Percentiles rank a stretch among this genome's conserved stretches.
Conservation (phyloP, 1,140 invertebrate genomes). For the Cydia fagiglandana region DNA sequence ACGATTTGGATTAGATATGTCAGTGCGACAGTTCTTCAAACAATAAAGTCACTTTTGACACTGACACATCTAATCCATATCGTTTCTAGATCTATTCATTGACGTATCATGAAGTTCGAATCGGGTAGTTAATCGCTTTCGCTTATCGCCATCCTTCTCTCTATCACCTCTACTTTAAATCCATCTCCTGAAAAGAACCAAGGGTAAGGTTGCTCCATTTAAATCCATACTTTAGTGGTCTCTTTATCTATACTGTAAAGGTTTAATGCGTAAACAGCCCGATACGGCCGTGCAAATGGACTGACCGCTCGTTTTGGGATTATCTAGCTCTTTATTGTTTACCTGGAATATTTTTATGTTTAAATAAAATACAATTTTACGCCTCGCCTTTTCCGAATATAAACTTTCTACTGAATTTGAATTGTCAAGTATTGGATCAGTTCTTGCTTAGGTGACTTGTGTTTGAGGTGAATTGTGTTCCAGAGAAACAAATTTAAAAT, state of each 20-base stretch:
- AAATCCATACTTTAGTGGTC: conserved; percentile 64
- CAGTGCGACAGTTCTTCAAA: too few relatives aligned
- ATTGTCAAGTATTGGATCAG: neutral
- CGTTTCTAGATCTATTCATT: too few relatives aligned
- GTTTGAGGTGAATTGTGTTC: too few relatives aligned
- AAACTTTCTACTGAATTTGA: conserved; percentile 14
- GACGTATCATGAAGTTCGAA: too few relatives aligned
- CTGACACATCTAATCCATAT: too few relatives aligned
- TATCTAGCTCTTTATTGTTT: conserved; percentile 48
- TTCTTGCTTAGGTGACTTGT: too few relatives aligned
- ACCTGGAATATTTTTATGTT: conserved; percentile 11
- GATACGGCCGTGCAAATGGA: conserved; percentile 43
- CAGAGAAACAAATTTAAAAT: too few relatives aligned
- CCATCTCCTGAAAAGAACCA: conserved; percentile 33
- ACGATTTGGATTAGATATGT: too few relatives aligned
- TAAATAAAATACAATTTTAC: neutral
- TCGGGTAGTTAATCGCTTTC: too few relatives aligned
- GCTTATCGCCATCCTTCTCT: neutral
- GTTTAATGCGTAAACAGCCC: conserved; percentile 50
- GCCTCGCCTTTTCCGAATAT: neutral
- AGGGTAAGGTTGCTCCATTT: conserved; percentile 49
- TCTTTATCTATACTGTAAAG: conserved; percentile 56
- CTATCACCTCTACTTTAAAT: neutral
- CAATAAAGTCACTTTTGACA: too few relatives aligned
- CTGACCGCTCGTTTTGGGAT: conserved; percentile 40